A percentile compares a stretch with the other conserved stretches of the same genome.
Conservation (phyloP, 2,797 vertebrate species). For the Anolis apletophallus region DNA sequence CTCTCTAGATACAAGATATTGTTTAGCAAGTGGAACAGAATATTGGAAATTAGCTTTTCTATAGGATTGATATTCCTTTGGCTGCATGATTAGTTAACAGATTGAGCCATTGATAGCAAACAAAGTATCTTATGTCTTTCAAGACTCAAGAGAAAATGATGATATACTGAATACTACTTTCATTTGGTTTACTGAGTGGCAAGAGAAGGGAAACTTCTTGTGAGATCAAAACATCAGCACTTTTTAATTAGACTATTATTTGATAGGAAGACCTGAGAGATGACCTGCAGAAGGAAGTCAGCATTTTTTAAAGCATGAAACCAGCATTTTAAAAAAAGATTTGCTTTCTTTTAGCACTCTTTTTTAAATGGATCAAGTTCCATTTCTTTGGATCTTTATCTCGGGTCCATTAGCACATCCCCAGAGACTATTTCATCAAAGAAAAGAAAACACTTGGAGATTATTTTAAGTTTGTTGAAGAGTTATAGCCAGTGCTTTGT, state of each 20-base stretch:
- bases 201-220: constrained; percentile 58
- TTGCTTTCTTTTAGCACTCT: constrained; percentile 62
- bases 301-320: constrained; percentile 70
- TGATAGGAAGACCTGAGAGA: constrained; percentile 46
- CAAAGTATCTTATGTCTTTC: constrained; percentile 28
- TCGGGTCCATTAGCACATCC: constrained; percentile 76
- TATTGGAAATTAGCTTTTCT: background rate
- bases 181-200: constrained; percentile 24
- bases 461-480: constrained; percentile 67
- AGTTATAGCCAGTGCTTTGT: constrained; percentile 72
- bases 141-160: constrained; percentile 28
- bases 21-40: background rate
- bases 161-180: fast-evolving
- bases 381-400: constrained; percentile 72
- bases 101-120: background rate
- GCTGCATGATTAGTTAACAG: background rate
- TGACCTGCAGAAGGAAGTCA: constrained; percentile 72
- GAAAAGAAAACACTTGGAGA: constrained; percentile 75
- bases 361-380: constrained; percentile 75
- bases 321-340: constrained; percentile 63
- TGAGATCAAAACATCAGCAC: constrained; percentile 61
- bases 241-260: constrained; percentile 70
- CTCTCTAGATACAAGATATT: background rate
- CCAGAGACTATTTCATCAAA: constrained; percentile 77
- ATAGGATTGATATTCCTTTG: background rate